Base-by-base conservation (phyloP, 2,888 invertebrate species). In the Diachrysia chrysitis region DNA sequence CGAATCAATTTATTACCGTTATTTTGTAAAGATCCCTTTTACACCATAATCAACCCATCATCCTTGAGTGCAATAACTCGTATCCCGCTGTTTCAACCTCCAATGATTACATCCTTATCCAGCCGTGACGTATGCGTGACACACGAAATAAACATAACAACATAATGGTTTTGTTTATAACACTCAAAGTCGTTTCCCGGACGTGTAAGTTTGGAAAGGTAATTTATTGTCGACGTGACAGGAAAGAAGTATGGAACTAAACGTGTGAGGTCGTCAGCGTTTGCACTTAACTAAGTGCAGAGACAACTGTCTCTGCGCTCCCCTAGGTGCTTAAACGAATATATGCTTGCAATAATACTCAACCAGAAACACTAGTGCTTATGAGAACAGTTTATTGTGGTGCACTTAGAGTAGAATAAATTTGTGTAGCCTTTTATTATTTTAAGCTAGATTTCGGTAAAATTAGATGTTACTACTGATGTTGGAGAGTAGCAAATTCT, bases 141-240 rank as follows among this genome's bases (percentile, higher is more conserved):
- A 51, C 21, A 51, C 19, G 12, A 51, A 51, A 19, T 51, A 51
- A 19, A 51, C 48, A 51, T 51, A 51, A 21, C 21, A 19, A 19
- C 48, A 46, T 46, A 48, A 48, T 48, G 19, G 48, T 12, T 51
- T 21, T 51, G 48, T 51, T 51, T 19, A 12, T 21, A 32, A 35
- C 35, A 37, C 35, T 35, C 21, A 21, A n/a, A n/a, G n/a, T n/a
- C n/a, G n/a, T 21, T n/a, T 53, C 53, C 19, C 62, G 19, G n/a
- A 17, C 48, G 63, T 51, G 32, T 2, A 51, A 51, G 48, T 63
- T 63, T n/a, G 57, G 32, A 63, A 57, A 63, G 53, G 35, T 64
- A 64, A 58, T 64, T 58, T 35, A 58, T 58, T 37, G 23, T 3
- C 23, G 23, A 64, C 53, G 63, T 64, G 57, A 64, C 58, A n/a